Evolutionary conservation across 2,888 invertebrate genomes (phyloP), one percentile per base, ranked within the genome.

Genomic region (Cylindroiulus punctatus): DNA sequence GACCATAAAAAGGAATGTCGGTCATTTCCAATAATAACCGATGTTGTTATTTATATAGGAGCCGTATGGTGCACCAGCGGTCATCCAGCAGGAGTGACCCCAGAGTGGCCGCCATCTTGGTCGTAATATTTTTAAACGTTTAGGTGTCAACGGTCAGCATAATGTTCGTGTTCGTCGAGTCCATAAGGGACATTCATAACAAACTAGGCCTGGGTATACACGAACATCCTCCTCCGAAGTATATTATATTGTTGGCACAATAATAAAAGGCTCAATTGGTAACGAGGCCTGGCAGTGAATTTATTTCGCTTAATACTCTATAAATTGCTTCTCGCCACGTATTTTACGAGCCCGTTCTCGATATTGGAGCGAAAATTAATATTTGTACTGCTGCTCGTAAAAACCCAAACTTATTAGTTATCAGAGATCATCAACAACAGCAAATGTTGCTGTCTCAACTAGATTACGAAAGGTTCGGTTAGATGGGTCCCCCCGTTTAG

Each of bases 71-170:
- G 22, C n/a, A 57, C 36, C 36, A 36, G 36, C 4, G 52, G 52
- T 57, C 57, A 57, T 57, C 17, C 47, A 47, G 17, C 17, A 47
- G 5, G 47, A 47, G 12, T 36, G 36, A 47, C 12, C 47, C 17
- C 47, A 12, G 12, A 42, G 12, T 47, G 12, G 12, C 47, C 47
- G 47, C 47, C 47, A 47, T 47, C 47, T 47, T 47, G 19, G n/a
- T n/a, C 57, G 57, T n/a, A 57, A n/a, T n/a, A 57, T 57, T 57
- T 57, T 57, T n/a, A n/a, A 57, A 57, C 57, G n/a, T n/a, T 57
- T 57, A n/a, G 57, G 57, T 57, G 57, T 57, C 57, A 57, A 57
- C 57, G 57, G 57, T 57, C 22, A 57, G 4, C 57, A 19, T 57
- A 57, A 57, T 57, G 57, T 57, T n/a, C n/a, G 47, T 47, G 17